These are phyloP conservation scores for Myocastor coypus DNA, from an alignment of 2,113 vertebrate genomes.

Conservation along the genomic window DNA sequence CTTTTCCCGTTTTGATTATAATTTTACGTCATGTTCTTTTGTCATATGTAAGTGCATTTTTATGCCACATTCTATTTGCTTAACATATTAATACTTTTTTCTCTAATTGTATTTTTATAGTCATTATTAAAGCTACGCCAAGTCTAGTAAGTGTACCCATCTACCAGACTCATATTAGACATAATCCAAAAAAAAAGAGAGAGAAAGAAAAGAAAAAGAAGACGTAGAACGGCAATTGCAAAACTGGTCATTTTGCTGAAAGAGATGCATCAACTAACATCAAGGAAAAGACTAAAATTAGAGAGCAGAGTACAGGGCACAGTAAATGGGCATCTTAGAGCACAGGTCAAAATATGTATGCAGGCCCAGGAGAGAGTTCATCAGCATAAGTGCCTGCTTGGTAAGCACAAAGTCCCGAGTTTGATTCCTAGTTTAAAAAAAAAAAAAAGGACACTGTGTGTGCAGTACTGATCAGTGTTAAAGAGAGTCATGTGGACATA, in stretches of 20 bases:
- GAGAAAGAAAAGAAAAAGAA: neutral
- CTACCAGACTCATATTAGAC: neutral
- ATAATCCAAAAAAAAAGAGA: neutral
- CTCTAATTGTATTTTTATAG: constrained; percentile 50
- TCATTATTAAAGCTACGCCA: neutral
- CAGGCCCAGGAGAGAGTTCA: too few species aligned
- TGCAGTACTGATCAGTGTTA: neutral
- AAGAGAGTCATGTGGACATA: neutral
- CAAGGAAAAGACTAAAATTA: constrained; percentile 36
- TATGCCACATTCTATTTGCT: constrained; percentile 30
- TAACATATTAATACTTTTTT: constrained; percentile 31
- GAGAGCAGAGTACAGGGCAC: neutral
- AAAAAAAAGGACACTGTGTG: neutral
- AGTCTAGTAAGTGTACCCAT: constrained; percentile 9
- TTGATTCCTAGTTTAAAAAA: too few species aligned
- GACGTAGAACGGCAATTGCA: neutral
- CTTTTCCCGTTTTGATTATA: constrained; percentile 8
- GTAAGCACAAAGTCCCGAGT: too few species aligned
- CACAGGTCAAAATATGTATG: neutral
- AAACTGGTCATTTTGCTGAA: constrained; percentile 37
- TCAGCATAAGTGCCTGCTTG: too few species aligned
- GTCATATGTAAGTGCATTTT: neutral
- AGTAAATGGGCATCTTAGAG: neutral
- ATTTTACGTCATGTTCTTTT: constrained; percentile 51
- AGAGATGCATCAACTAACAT: neutral